Evolutionary conservation across 2,888 invertebrate genomes (phyloP).

Genomic region (Pristionchus mayeri): DNA sequence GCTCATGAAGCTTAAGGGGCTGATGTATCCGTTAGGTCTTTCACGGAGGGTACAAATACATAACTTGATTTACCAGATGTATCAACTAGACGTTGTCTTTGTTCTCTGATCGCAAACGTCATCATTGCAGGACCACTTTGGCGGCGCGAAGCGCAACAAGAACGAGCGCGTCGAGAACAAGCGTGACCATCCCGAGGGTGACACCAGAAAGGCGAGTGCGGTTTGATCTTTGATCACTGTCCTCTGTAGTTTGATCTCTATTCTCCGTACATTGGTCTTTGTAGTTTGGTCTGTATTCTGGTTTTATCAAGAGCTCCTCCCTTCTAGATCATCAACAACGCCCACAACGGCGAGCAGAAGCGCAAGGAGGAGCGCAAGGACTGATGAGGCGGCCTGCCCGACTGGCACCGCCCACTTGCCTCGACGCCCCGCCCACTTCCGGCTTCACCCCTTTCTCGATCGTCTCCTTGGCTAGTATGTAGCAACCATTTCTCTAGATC

Average conservation of each 20-base stretch:
- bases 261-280: not conserved
- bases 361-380: too few relatives aligned
- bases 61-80: too few relatives aligned
- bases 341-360: conserved; percentile 61
- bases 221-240: not conserved
- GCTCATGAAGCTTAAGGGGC: too few relatives aligned
- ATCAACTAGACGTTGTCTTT: too few relatives aligned
- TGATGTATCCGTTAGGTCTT: too few relatives aligned
- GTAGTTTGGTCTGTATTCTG: too few relatives aligned
- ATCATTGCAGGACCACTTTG: too few relatives aligned
- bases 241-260: not conserved
- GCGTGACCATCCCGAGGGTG: conserved; percentile 70
- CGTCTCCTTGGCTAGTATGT: not conserved
- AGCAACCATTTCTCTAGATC: not conserved
- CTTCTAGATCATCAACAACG: conserved; percentile 63
- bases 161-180: conserved; percentile 73
- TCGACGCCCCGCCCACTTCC: too few relatives aligned
- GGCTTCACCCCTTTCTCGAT: too few relatives aligned
- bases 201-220: conserved; percentile 59
- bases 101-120: conserved; percentile 22
- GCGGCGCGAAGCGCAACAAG: conserved; percentile 69
- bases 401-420: not conserved
- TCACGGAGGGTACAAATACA: too few relatives aligned
- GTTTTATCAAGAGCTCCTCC: too few relatives aligned
- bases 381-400: not conserved